These are phyloP conservation scores for Lanius collurio DNA, from an alignment of 2,113 vertebrate species.

Conservation along the genomic window DNA sequence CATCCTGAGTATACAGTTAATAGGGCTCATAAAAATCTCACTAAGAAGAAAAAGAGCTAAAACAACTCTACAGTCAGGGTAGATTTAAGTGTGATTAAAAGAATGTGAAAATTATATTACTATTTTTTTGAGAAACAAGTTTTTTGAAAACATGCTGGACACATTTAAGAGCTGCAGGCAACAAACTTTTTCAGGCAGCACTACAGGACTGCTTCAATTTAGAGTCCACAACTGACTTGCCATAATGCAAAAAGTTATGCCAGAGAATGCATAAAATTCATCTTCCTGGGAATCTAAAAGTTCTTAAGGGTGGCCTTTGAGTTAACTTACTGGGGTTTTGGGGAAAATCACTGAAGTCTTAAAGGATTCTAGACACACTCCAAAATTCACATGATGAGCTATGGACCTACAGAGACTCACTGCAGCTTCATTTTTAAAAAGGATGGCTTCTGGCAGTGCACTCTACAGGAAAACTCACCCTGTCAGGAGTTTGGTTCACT, in stretches of 20 bases:
- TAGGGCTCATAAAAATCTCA: background rate
- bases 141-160: background rate
- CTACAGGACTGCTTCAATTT: background rate
- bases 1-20: background rate
- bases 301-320: background rate
- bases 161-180: background rate
- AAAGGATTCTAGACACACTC: background rate
- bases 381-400: background rate
- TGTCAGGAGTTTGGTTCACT: background rate
- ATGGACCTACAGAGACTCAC: background rate
- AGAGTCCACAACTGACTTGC: background rate
- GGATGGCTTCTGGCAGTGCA: background rate
- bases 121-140: background rate
- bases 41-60: background rate
- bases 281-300: background rate
- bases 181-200: background rate
- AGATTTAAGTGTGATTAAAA: background rate
- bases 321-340: background rate
- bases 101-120: background rate
- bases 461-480: background rate
- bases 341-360: background rate
- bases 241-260: background rate
- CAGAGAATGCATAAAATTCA: background rate
- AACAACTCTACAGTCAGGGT: background rate
- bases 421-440: background rate